phyloP scores from a whole-genome alignment of 2,888 invertebrate species.

The Chrysotoxum bicinctum region DNA sequence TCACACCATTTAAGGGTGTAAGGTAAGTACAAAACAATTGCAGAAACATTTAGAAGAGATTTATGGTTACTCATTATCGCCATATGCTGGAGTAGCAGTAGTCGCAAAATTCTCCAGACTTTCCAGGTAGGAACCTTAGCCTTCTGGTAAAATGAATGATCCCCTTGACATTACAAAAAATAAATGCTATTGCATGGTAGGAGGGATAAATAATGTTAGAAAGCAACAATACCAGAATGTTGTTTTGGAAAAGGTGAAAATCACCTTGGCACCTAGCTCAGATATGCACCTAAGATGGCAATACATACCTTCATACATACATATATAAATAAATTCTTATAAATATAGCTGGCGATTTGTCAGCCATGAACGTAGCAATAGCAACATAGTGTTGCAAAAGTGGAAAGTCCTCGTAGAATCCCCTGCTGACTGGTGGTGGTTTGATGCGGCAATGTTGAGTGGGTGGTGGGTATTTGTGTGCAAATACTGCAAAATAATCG shows the following conservation, averaged over 20 bases:
- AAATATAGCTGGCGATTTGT: neutral
- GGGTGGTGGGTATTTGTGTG: conserved; percentile 21
- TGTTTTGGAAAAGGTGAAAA: conserved; percentile 33
- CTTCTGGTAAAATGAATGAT: conserved; percentile 47
- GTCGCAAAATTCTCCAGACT: neutral
- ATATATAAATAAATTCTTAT: too few relatives aligned
- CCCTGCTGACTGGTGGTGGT: neutral
- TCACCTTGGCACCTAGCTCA: conserved; percentile 57
- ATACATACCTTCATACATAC: too few relatives aligned
- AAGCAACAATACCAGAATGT: conserved; percentile 52
- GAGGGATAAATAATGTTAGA: conserved; percentile 56
- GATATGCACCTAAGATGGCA: neutral
- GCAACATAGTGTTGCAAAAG: conserved; percentile 23
- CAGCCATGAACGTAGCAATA: conserved; percentile 1
- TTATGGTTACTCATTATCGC: conserved; percentile 41
- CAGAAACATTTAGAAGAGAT: conserved; percentile 5
- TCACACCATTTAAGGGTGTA: neutral
- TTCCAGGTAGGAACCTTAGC: conserved; percentile 2
- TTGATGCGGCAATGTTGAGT: neutral
- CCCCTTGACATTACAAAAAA: conserved; percentile 59
- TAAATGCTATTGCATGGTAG: conserved; percentile 7
- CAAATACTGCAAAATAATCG: conserved; percentile 55
- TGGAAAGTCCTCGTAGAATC: conserved; percentile 18
- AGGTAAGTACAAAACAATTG: neutral
- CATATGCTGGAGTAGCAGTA: conserved; percentile 23